phyloP scores from a whole-genome alignment of 2,113 vertebrate species.

The Triplophysa tibetana region DNA sequence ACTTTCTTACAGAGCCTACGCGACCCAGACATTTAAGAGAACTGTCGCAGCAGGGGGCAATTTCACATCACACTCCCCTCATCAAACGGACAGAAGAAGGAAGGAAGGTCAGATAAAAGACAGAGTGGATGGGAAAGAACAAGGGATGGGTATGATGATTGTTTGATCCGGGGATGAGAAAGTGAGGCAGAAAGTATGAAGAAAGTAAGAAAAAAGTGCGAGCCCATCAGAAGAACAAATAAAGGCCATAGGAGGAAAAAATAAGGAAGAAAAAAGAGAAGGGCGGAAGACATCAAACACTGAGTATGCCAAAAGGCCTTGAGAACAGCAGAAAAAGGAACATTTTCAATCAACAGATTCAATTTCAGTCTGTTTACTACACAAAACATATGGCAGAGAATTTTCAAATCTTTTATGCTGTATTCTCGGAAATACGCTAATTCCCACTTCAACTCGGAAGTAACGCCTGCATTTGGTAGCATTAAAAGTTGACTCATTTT shows the following conservation, averaged over 20 bases:
- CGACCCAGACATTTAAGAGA: conserved; percentile 69
- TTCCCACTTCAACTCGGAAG: too few species aligned
- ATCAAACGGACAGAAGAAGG: conserved; percentile 60
- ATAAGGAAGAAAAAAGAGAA: neutral
- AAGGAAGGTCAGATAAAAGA: conserved; percentile 43
- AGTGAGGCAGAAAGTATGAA: neutral
- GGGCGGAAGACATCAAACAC: neutral
- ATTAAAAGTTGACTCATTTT: too few species aligned
- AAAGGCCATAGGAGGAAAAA: neutral
- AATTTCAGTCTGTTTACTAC: too few species aligned
- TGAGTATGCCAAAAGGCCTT: too few species aligned
- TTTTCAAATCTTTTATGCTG: too few species aligned
- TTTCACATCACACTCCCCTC: conserved; percentile 64
- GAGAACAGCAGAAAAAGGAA: too few species aligned
- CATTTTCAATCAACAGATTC: too few species aligned
- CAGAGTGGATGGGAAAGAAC: conserved; percentile 14
- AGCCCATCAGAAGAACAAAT: conserved; percentile 2
- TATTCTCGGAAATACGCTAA: too few species aligned
- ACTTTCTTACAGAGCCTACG: conserved; percentile 54
- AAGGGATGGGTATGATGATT: conserved; percentile 49
- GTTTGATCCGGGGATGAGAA: conserved; percentile 54
- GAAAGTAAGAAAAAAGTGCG: neutral
- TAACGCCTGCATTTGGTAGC: too few species aligned
- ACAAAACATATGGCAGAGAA: too few species aligned
- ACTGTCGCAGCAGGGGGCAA: conserved; percentile 63